Evolutionary conservation across 2,888 invertebrate genomes (phyloP).

Genomic region (Coelogynopora nodosa): DNA sequence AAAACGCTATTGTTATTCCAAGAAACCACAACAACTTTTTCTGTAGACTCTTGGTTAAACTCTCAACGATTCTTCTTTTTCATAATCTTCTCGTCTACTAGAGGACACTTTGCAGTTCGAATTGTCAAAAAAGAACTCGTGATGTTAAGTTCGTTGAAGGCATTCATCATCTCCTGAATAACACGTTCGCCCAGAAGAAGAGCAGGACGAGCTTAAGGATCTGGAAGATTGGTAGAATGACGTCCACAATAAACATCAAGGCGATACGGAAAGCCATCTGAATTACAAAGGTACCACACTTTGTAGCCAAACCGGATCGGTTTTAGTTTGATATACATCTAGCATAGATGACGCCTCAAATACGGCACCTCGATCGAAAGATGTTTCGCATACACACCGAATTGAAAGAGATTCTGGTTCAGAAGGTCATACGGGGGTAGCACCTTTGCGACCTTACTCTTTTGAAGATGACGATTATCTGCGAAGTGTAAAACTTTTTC

Average conservation of each 20-base stretch:
- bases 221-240: neutral
- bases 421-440: too few relatives aligned
- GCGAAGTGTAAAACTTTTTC: neutral
- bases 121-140: constrained; percentile 26
- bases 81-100: neutral
- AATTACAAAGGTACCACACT: neutral
- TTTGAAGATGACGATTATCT: neutral
- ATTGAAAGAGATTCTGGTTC: too few relatives aligned
- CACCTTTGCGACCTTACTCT: neutral
- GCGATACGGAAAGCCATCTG: neutral
- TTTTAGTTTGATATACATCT: constrained; percentile 12
- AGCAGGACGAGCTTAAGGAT: neutral
- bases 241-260: neutral
- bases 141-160: neutral
- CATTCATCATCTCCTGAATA: neutral
- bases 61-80: neutral
- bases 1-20: constrained; percentile 33
- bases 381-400: too few relatives aligned
- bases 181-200: neutral
- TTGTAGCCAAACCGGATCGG: constrained; percentile 6
- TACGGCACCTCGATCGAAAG: too few relatives aligned
- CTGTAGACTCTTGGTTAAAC: constrained; percentile 8
- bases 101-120: neutral
- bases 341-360: neutral
- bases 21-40: constrained; percentile 20